These are phyloP conservation scores for Melinopterus prodromus DNA, from an alignment of 2,888 invertebrate species.

Conservation along the genomic window DNA sequence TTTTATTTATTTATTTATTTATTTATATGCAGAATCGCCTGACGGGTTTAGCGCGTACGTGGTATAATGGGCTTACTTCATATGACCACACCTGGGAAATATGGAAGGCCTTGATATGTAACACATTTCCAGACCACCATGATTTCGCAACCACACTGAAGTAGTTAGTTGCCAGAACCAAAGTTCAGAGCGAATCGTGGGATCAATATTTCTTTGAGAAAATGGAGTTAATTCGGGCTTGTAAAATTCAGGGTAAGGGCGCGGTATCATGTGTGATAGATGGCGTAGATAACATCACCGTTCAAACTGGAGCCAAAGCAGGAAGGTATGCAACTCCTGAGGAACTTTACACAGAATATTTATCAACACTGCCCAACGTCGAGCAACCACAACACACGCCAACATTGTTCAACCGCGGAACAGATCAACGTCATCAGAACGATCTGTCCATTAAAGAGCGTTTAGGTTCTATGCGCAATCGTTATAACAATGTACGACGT, in stretches of 20 bases:
- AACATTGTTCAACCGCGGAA: not conserved
- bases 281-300: too few species aligned
- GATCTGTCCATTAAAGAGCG: not conserved
- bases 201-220: conserved; percentile 26
- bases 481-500: not conserved
- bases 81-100: conserved; percentile 21
- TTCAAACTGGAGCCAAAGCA: conserved; percentile 35
- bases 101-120: conserved; percentile 28
- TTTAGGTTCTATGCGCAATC: not conserved
- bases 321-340: conserved; percentile 33
- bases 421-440: not conserved
- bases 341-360: conserved; percentile 29
- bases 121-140: conserved; percentile 26
- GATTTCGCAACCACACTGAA: conserved; percentile 29
- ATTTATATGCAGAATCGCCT: conserved; percentile 30
- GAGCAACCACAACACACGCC: not conserved
- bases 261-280: too few species aligned
- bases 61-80: conserved; percentile 23
- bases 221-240: conserved; percentile 38
- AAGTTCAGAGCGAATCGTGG: conserved; percentile 36
- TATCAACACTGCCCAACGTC: conserved; percentile 11
- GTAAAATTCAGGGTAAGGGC: conserved; percentile 33
- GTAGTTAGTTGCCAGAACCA: conserved; percentile 30
- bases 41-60: conserved; percentile 21
- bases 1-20: too few species aligned